Evolutionary conservation across 2,797 vertebrate species (phyloP).

Genomic region (Tapirus indicus): DNA sequence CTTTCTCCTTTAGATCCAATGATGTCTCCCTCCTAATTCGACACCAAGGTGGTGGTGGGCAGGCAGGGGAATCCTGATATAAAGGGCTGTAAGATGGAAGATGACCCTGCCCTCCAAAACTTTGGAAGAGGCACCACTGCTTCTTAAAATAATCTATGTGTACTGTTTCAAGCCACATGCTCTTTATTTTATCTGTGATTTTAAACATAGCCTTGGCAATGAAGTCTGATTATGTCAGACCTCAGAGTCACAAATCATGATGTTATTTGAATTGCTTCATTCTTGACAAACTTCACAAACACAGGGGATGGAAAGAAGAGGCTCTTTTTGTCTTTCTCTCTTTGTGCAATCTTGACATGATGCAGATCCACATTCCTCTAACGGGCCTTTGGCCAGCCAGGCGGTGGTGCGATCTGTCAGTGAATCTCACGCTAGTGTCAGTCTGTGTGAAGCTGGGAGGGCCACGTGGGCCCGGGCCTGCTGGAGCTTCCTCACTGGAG

Average conservation of each 20-base stretch:
- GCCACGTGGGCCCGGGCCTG: accelerated
- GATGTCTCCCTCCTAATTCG: neutral
- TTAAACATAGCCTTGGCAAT: neutral
- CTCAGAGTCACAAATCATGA: neutral
- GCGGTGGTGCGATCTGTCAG: accelerated
- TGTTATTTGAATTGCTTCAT: conserved; percentile 23
- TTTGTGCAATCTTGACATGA: neutral
- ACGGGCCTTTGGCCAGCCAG: accelerated
- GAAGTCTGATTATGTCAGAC: neutral
- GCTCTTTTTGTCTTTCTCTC: neutral
- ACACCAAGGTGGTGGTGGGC: neutral
- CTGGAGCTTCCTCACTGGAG: neutral
- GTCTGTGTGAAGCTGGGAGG: neutral
- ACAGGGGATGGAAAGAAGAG: neutral
- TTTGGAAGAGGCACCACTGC: neutral
- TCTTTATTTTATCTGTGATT: conserved; percentile 50
- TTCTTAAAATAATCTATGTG: conserved; percentile 7
- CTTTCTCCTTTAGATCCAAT: neutral
- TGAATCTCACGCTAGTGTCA: accelerated
- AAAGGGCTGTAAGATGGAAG: neutral
- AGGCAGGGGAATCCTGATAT: neutral
- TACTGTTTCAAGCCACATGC: neutral
- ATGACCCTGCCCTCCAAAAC: neutral
- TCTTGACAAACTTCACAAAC: conserved; percentile 16
- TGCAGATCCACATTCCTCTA: neutral